Conservation (phyloP, 1,140 invertebrate genomes). For the Vanessa atalanta region DNA sequence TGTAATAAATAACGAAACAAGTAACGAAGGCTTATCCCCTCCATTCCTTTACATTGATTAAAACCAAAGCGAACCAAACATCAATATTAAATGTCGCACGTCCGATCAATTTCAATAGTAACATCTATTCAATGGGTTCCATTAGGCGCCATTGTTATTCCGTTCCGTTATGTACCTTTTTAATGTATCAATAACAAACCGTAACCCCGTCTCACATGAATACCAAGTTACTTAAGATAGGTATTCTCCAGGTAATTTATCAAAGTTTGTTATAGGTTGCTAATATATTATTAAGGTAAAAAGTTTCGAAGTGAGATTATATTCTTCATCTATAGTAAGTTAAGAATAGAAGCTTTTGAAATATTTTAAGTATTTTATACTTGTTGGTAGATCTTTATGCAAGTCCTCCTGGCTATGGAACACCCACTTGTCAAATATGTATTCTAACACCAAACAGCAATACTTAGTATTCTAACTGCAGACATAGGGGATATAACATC, state of each 20-base stretch:
- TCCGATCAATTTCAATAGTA: slow-evolving; percentile 4
- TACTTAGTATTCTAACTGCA: too few relatives aligned
- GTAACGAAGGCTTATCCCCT: neutral
- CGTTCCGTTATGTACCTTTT: neutral
- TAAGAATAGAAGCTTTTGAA: too few relatives aligned
- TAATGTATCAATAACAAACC: slow-evolving; percentile 21
- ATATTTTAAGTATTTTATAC: too few relatives aligned
- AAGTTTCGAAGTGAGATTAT: neutral
- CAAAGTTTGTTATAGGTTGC: neutral
- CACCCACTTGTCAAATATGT: too few relatives aligned
- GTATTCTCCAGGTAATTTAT: neutral
- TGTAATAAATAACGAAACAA: neutral
- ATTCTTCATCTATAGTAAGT: neutral
- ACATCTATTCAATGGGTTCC: neutral
- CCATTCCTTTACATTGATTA: neutral
- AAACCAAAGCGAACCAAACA: too few relatives aligned
- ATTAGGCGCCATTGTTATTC: slow-evolving; percentile 18
- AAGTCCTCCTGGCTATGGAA: too few relatives aligned
- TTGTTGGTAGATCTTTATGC: too few relatives aligned
- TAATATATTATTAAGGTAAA: neutral
- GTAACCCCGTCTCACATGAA: slow-evolving; percentile 6
- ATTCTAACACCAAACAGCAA: too few relatives aligned
- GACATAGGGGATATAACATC: too few relatives aligned
- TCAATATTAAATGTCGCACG: neutral
- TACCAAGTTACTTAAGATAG: neutral